Percentiles rank a stretch among this genome's conserved stretches.
Evolutionary conservation across 2,113 vertebrate species (phyloP).

Genomic region (Dicerorhinus sumatrensis): DNA sequence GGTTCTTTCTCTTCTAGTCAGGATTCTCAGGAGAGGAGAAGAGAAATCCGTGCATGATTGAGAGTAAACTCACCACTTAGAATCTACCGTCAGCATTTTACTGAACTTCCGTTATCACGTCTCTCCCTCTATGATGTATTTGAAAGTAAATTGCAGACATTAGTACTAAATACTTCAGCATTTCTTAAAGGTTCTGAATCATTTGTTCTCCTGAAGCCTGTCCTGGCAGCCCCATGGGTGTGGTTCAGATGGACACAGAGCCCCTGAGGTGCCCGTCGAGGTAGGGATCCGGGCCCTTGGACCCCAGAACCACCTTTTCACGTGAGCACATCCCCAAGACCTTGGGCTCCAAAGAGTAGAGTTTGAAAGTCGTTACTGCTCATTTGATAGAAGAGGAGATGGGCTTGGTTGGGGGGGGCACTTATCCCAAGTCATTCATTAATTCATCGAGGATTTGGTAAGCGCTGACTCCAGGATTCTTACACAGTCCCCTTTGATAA

Average conservation of each 20-base stretch:
- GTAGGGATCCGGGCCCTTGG: neutral
- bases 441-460: neutral
- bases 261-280: neutral
- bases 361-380: neutral
- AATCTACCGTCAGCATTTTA: neutral
- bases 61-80: neutral
- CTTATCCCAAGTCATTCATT: neutral
- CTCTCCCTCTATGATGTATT: neutral
- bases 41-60: neutral
- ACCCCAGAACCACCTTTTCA: neutral
- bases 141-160: neutral
- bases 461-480: neutral
- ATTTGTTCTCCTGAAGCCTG: neutral
- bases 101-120: too few relatives aligned
- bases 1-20: neutral
- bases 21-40: neutral
- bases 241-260: too few relatives aligned
- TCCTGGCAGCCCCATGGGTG: rapidly evolving
- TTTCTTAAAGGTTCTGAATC: neutral
- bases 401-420: neutral
- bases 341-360: neutral
- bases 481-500: neutral
- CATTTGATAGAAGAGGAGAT: neutral
- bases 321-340: neutral
- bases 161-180: too few relatives aligned